Evolutionary conservation across 1,140 invertebrate species (phyloP), one percentile per base, ranked within the genome.

Genomic region (Drosophila bifasciata): DNA sequence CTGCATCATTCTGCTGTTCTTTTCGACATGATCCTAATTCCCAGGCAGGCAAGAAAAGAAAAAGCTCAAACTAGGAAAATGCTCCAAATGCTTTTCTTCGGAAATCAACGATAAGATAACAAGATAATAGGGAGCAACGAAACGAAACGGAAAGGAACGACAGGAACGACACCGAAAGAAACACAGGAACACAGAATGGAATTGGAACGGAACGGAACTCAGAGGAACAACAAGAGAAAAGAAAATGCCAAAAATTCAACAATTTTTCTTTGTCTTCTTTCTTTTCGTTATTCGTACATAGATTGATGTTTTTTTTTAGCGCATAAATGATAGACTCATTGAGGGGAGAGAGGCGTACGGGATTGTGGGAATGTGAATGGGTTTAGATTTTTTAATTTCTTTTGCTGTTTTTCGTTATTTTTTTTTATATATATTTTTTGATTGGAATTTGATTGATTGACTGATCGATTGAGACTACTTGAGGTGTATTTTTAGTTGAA

Each of bases 241-340:
- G 46, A 58, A 57, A 85, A 80, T 72, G 49, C 45, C 48, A 58
- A 76, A 77, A 63, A 63, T 66, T 56, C 51, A 86, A 81, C 61
- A 49, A 52, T 57, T 66, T 40, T 40, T 58, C 56, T 66, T 66
- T 57, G 68, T 49, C 44, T 71, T 72, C 69, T 53, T 72, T 72
- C 50, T 59, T 75, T 68, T 77, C 57, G 66, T n/a, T n/a, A n/a
- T n/a, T n/a, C n/a, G n/a, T n/a, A 72, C 53, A 76, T 80, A 51
- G n/a, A n/a, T n/a, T n/a, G n/a, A n/a, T n/a, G n/a, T n/a, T n/a
- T n/a, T 63, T 73, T 78, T 89, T 73, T 83, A 89, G 89, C 89
- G 89, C 85, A 90, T 91, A 91, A 91, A 91, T 91, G 89, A 91
- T 91, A 91, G 89, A 91, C 89, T 91, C 89, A 91, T 91, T 91